These are phyloP conservation scores for Sparus aurata DNA, from an alignment of 2,797 vertebrate species.

Conservation along the genomic window DNA sequence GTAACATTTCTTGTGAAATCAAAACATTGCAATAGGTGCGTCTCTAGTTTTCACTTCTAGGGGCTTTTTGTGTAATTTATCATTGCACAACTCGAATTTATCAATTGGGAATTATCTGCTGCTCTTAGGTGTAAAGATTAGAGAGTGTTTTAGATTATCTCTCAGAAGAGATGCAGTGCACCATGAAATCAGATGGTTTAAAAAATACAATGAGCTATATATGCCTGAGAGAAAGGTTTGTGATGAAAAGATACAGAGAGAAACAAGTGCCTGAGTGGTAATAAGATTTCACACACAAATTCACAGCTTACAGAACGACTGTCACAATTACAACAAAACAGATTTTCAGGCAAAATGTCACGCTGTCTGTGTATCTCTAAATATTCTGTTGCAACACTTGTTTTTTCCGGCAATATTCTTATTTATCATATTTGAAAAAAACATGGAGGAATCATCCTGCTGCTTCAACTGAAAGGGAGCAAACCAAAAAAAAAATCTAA, in stretches of 20 bases:
- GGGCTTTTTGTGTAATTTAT: too few species aligned
- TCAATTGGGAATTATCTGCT: conserved; percentile 4
- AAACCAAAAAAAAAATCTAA: not conserved
- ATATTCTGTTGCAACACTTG: not conserved
- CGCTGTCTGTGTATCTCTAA: not conserved
- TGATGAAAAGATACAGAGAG: conserved; percentile 58
- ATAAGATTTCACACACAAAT: conserved; percentile 16
- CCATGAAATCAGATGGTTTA: conserved; percentile 49
- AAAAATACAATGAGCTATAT: conserved; percentile 49
- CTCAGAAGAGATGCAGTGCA: conserved; percentile 26
- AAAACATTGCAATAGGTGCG: too few species aligned
- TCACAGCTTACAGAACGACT: conserved; percentile 9
- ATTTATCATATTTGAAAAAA: conserved; percentile 12
- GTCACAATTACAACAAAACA: not conserved
- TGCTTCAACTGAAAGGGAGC: conserved; percentile 10
- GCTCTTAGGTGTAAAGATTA: conserved; percentile 34
- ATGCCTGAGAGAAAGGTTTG: conserved; percentile 40
- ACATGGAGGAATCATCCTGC: not conserved
- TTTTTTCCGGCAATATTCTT: not conserved
- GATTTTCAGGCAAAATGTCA: conserved; percentile 7
- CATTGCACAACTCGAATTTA: not conserved
- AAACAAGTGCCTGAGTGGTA: conserved; percentile 28
- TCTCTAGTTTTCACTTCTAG: too few species aligned
- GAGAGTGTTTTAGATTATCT: conserved; percentile 22
- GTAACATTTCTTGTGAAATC: too few species aligned